phyloP scores from a whole-genome alignment of 2,888 invertebrate genomes.

The Pharmacophagus antenor region DNA sequence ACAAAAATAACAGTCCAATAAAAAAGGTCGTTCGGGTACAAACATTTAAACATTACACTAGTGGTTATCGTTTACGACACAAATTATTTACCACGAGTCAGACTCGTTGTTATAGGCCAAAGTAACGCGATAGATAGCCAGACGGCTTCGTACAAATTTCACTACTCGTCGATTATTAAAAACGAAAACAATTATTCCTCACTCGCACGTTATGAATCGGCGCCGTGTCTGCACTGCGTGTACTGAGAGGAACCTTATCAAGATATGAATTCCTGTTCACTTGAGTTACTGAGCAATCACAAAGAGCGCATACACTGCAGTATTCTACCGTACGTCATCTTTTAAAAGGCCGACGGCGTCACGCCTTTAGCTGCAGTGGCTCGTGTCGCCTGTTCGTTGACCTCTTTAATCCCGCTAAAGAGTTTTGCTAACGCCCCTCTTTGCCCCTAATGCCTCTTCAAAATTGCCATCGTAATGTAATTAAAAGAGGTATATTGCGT shows the following conservation, averaged over 20 bases:
- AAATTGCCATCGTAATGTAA: conserved; percentile 22
- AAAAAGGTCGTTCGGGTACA: too few species aligned
- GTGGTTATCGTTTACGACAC: too few species aligned
- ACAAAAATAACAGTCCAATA: too few species aligned
- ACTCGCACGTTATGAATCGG: background rate
- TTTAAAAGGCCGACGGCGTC: conserved; percentile 1
- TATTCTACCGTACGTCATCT: conserved; percentile 2
- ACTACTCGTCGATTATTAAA: too few species aligned
- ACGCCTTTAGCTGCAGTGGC: conserved; percentile 5
- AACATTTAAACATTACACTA: too few species aligned
- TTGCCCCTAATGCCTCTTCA: conserved; percentile 7
- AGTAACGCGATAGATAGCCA: too few species aligned
- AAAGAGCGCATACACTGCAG: conserved; percentile 2
- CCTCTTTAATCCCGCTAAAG: conserved; percentile 29
- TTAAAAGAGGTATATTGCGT: too few species aligned
- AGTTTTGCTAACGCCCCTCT: conserved; percentile 20
- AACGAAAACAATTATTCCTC: background rate
- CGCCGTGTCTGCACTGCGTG: background rate
- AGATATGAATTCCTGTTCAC: conserved; percentile 3
- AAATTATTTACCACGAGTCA: too few species aligned
- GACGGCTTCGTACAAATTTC: too few species aligned
- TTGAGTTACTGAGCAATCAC: conserved; percentile 10
- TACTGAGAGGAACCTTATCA: background rate
- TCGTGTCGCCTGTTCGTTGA: conserved; percentile 23
- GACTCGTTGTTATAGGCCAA: too few species aligned